Evolutionary conservation across 1,140 invertebrate species (phyloP).

Genomic region (Subanguina moxae): DNA sequence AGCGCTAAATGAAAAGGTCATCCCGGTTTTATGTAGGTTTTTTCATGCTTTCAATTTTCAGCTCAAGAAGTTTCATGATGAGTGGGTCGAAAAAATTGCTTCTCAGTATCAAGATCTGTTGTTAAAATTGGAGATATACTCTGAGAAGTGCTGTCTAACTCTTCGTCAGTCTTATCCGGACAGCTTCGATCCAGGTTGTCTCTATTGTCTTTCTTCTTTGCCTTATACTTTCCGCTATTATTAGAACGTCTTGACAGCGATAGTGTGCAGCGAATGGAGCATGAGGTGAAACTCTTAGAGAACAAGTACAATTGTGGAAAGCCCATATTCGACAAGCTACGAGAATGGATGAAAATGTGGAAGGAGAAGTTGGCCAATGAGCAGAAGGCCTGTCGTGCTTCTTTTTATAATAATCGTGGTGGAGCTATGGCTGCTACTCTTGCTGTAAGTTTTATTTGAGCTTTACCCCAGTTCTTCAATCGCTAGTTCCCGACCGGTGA

Average conservation of each 20-base stretch:
- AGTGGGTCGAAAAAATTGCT: background rate
- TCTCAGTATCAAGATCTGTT: background rate
- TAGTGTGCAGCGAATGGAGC: slow-evolving; percentile 11
- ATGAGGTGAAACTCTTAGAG: slow-evolving; percentile 2
- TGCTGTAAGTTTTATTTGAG: slow-evolving; percentile 4
- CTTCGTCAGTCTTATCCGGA: background rate
- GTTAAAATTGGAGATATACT: background rate
- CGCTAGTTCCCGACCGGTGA: too few species aligned
- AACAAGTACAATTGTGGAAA: slow-evolving; percentile 11
- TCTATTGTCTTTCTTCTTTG: background rate
- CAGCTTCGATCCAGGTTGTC: slow-evolving; percentile 16
- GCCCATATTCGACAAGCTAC: slow-evolving; percentile 16
- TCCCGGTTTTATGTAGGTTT: background rate
- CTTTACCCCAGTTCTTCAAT: background rate
- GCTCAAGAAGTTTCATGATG: background rate
- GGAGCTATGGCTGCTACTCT: slow-evolving; percentile 13
- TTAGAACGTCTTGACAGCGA: background rate
- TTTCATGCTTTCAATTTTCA: background rate
- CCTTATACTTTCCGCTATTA: background rate
- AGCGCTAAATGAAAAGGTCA: background rate
- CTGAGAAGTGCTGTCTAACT: background rate
- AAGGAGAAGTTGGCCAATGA: slow-evolving; percentile 23
- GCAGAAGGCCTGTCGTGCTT: slow-evolving; percentile 17
- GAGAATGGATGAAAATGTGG: slow-evolving; percentile 21
- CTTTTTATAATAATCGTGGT: slow-evolving; percentile 24